Evolutionary conservation across 2,888 invertebrate genomes (phyloP).

Genomic region (Deroplatys truncata): DNA sequence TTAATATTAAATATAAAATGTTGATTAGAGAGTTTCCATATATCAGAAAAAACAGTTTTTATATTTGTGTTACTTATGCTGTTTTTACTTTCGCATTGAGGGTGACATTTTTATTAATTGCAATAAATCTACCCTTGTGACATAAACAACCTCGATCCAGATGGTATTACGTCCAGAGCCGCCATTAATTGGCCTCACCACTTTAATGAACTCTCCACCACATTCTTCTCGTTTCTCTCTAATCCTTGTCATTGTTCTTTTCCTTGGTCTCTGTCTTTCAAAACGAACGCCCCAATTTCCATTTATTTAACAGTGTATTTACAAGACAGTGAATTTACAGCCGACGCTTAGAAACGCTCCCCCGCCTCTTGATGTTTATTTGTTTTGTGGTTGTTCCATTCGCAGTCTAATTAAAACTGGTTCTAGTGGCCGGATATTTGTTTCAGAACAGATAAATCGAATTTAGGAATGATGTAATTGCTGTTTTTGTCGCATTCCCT

Average conservation of each 20-base stretch:
- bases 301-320: neutral
- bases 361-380: neutral
- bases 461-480: neutral
- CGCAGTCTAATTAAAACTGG: neutral
- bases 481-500: neutral
- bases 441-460: neutral
- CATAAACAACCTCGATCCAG: neutral
- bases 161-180: neutral
- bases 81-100: neutral
- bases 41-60: neutral
- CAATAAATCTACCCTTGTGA: neutral
- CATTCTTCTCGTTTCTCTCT: neutral
- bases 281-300: neutral
- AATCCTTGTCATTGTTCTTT: neutral
- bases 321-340: neutral
- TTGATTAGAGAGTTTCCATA: too few relatives aligned
- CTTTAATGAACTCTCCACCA: neutral
- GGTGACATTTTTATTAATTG: constrained; percentile 3
- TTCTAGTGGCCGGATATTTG: neutral
- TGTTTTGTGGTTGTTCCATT: neutral
- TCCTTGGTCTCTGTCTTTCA: neutral
- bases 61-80: neutral
- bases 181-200: neutral
- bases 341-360: neutral
- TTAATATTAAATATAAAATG: too few relatives aligned